These are phyloP conservation scores for Microcebus jonahi DNA, from an alignment of 2,113 vertebrate genomes.

Conservation along the genomic window DNA sequence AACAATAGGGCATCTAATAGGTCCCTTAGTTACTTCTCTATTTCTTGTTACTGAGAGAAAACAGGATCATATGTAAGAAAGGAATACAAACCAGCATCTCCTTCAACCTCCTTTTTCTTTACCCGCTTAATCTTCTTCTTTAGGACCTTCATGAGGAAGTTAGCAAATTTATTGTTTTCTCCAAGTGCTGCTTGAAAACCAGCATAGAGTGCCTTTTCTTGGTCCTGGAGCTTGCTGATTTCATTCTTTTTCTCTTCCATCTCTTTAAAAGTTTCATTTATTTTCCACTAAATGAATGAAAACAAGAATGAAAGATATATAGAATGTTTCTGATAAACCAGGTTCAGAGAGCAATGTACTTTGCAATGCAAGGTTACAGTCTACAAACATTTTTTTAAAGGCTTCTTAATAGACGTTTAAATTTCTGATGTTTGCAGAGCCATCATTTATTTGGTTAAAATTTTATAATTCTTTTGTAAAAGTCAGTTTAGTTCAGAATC, in stretches of 20 bases:
- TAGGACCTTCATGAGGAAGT: constrained; percentile 91
- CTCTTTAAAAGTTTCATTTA: constrained; percentile 86
- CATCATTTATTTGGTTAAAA: constrained; percentile 23
- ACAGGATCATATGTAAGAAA: background rate
- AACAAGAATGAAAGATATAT: background rate
- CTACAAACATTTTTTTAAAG: background rate
- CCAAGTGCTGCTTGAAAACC: constrained; percentile 90
- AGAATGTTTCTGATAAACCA: background rate
- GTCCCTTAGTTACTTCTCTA: background rate
- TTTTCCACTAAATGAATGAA: constrained; percentile 82
- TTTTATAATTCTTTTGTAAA: constrained; percentile 15
- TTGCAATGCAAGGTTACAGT: background rate
- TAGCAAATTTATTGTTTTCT: constrained; percentile 90
- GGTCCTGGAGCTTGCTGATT: constrained; percentile 88
- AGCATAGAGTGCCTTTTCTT: constrained; percentile 85
- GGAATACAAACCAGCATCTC: constrained; percentile 83
- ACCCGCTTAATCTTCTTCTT: constrained; percentile 89
- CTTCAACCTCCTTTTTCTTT: constrained; percentile 84
- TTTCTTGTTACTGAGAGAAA: background rate
- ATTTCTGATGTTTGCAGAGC: constrained; percentile 30
- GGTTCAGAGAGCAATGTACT: background rate
- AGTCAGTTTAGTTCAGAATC: background rate
- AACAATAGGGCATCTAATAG: background rate
- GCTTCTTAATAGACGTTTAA: background rate
- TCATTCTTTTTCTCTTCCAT: constrained; percentile 89